Conservation (phyloP, 2,888 invertebrate genomes). For the Latheticus oryzae region DNA sequence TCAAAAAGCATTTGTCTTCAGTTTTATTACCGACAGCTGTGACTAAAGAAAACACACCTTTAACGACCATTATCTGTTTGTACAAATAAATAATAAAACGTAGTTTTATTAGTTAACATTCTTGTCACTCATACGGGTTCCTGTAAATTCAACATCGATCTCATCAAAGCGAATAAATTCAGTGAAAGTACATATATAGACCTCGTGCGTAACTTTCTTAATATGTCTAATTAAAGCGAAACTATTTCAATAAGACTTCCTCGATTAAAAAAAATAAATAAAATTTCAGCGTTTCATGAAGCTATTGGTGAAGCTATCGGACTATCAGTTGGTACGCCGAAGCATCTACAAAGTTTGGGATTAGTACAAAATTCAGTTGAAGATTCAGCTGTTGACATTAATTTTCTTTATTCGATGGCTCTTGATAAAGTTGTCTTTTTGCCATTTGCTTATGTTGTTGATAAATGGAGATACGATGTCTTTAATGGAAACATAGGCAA, state of each 20-base stretch:
- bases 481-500: slow-evolving; percentile 80
- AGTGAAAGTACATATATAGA: slow-evolving; percentile 40
- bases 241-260: slow-evolving; percentile 7
- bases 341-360: slow-evolving; percentile 86
- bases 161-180: slow-evolving; percentile 25
- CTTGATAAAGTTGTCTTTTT: slow-evolving; percentile 87
- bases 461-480: slow-evolving; percentile 88
- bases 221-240: slow-evolving; percentile 35
- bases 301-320: slow-evolving; percentile 92
- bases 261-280: slow-evolving; percentile 10
- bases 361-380: slow-evolving; percentile 84
- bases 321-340: slow-evolving; percentile 85
- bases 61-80: too few species aligned
- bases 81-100: too few species aligned
- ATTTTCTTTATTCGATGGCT: slow-evolving; percentile 85
- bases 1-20: too few species aligned
- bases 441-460: slow-evolving; percentile 86
- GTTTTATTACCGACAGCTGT: too few species aligned
- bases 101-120: too few species aligned
- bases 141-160: slow-evolving; percentile 10
- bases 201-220: slow-evolving; percentile 33
- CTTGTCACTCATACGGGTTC: slow-evolving; percentile 34
- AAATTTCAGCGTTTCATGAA: slow-evolving; percentile 85
- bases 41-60: too few species aligned
- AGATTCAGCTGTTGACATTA: slow-evolving; percentile 85